Evolutionary conservation across 2,888 invertebrate genomes (phyloP), one percentile per base, ranked within the genome.

Genomic region (Nineta flava): DNA sequence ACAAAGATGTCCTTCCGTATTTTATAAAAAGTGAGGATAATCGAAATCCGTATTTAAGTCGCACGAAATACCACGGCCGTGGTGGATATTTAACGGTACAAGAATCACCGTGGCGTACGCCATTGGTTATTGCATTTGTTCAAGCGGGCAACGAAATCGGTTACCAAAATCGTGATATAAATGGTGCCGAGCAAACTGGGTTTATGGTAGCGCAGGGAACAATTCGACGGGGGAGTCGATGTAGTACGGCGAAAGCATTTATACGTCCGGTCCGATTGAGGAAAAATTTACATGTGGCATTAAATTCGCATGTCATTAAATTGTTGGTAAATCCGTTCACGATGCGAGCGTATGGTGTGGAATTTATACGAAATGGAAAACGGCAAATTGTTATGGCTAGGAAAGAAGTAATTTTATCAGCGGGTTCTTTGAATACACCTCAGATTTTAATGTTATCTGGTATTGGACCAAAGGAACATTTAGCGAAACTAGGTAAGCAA

Each of bases 401-500:
- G 48, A 85, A 86, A 58, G 91, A 91, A 65, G 79, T 95, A 0
- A 86, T 95, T 46, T 62, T 95, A 38, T 83, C 90, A 10, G 92
- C 91, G 0, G 95, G 95, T 0, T 80, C 94, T 1, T 87, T 96
- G 26, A 94, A 94, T 62, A 83, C 85, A 10, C 91, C 95, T 0
- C 94, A 95, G 62, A 68, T 96, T 48, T 68, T 96, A 52, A 90
- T 94, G 90, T 66, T 95, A 1, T 92, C 92, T 0, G 94, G 94
- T 0, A 73, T 90, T 48, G 86, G 86, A 0, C 86, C 87, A 0
- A 70, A 72, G 49, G 68, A 78, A 12, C 87, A 90, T 57, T 68
- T 90, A 10, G 66, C 69, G 53, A 71, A 79, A 44, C 70, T 83
- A 41, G 41, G 46, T 31, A 38, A 12, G 38, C n/a, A 2, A 38